Evolutionary conservation across 2,797 vertebrate species (phyloP), one percentile per base, ranked within the genome.

Genomic region (Phataginus tetradactyla): DNA sequence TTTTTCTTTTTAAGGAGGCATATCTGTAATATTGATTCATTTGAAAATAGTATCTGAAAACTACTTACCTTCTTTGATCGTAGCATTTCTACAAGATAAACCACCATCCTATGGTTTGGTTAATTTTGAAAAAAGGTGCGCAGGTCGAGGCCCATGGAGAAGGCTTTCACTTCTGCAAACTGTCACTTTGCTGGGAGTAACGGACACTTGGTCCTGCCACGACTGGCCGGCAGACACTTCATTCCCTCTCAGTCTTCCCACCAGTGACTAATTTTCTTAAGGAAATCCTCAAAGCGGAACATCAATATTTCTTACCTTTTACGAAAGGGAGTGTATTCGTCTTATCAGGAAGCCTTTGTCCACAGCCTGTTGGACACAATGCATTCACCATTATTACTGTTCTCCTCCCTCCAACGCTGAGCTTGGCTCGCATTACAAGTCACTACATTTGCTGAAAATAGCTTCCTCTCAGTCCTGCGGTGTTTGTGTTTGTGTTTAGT

Each of bases 401-500:
- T 13, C 53, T 23, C 61, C 81, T 75, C 68, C 27, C 14, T 68
- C 21, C 74, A 45, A 45, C 11, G 10, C 45, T 20, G 53, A 45
- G 32, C 80, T 81, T 27, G 29, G 42, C 15, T 78, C 37, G 53
- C 29, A 2, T 71, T 45, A 37, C 45, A 64, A 49, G 45, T 63
- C 13, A 32, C n/a, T 61, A 21, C 4, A 2, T 37, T 64, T 21
- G 64, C 55, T 57, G 42, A 61, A 89, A 92, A 84, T 21, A 34
- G 14, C 63, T 84, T 61, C 37, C 45, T 84, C 42, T 69, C 6
- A 75, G 25, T 25, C 69, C 77, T 71, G 32, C 6, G 45, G 11
- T 55, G 29, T 37, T 63, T 55, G 53, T 71, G 53, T 69, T 83
- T 84, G 84, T 86, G 53, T 89, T 71, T 88, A 17, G 53, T 77